A percentile compares a stretch with the other conserved stretches of the same genome.
phyloP scores from a whole-genome alignment of 1,140 invertebrate species.

The Papilio dardanus region DNA sequence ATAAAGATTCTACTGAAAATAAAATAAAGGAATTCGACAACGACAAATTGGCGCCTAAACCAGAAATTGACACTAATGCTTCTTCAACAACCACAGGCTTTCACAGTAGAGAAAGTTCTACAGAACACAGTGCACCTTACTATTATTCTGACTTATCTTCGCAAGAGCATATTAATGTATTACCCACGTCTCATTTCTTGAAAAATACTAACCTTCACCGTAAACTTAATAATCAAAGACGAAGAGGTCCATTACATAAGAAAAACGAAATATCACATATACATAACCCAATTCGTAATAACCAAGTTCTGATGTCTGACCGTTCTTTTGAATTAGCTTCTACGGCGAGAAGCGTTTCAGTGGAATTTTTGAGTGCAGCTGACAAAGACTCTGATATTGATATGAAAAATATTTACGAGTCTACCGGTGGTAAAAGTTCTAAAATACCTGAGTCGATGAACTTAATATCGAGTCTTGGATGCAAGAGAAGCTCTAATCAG shows the following conservation, averaged over 20 bases:
- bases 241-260: slow-evolving; percentile 81
- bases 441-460: slow-evolving; percentile 83
- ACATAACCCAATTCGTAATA: slow-evolving; percentile 88
- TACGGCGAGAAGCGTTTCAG: slow-evolving; percentile 85
- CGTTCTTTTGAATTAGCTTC: slow-evolving; percentile 84
- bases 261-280: slow-evolving; percentile 90
- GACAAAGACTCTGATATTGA: slow-evolving; percentile 88
- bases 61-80: slow-evolving; percentile 59
- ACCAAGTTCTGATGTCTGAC: slow-evolving; percentile 63
- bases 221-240: slow-evolving; percentile 88
- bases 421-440: slow-evolving; percentile 84
- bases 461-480: slow-evolving; percentile 74
- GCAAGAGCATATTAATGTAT: slow-evolving; percentile 79
- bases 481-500: slow-evolving; percentile 76
- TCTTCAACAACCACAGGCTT: slow-evolving; percentile 69
- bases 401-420: slow-evolving; percentile 90
- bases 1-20: slow-evolving; percentile 64
- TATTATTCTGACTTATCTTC: slow-evolving; percentile 92
- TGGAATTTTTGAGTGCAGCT: slow-evolving; percentile 86
- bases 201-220: slow-evolving; percentile 80
- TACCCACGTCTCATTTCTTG: slow-evolving; percentile 72
- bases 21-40: slow-evolving; percentile 80
- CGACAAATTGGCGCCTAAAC: slow-evolving; percentile 63
- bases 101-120: slow-evolving; percentile 81
- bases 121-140: slow-evolving; percentile 88